Evolutionary conservation across 2,797 vertebrate genomes (phyloP), one percentile per base, ranked within the genome.

Genomic region (Notolepis coatsorum): DNA sequence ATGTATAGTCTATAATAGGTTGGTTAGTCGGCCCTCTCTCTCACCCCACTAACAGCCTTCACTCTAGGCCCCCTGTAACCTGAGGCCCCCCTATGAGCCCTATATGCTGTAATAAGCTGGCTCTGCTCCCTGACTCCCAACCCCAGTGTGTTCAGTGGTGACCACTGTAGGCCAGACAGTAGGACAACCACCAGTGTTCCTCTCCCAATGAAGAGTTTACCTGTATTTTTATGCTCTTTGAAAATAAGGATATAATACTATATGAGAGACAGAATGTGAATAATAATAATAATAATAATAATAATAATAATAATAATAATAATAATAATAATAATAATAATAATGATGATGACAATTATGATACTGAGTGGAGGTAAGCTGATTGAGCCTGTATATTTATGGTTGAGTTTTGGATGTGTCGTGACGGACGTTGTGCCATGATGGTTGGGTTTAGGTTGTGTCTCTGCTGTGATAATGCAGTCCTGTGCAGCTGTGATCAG

Each of bases 201-300:
- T 80, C 82, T 80, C 82, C 86, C 73, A 67, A 81, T 82, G 51
- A 86, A 86, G 74, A 88, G 80, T 86, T 77, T 63, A 87, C 74
- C 74, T 85, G 84, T 89, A 91, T 91, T 91, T 89, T 88, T 89
- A 84, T 91, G 86, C 87, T 88, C 77, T 89, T 87, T 88, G 71
- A 82, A 86, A 87, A 86, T 73, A 84, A 85, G 87, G 68, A 80
- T 89, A 87, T 20, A 20, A 46, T 87, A 25, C 12, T 12, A 89
- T 89, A 84, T 85, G 74, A 86, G 75, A 85, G 77, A 89, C 79
- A 79, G 72, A 80, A 82, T 84, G 79, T 85, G 84, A 88, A 88
- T 87, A 81, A 69, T 65, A 30, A 65, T 39, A 2, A 51, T n/a
- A n/a, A n/a, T 88, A 71, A 82, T 85, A 87, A 86, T 73, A 84